Evolutionary conservation across 2,113 vertebrate species (phyloP), one percentile per base, ranked within the genome.

Genomic region (Mormoops blainvillei): DNA sequence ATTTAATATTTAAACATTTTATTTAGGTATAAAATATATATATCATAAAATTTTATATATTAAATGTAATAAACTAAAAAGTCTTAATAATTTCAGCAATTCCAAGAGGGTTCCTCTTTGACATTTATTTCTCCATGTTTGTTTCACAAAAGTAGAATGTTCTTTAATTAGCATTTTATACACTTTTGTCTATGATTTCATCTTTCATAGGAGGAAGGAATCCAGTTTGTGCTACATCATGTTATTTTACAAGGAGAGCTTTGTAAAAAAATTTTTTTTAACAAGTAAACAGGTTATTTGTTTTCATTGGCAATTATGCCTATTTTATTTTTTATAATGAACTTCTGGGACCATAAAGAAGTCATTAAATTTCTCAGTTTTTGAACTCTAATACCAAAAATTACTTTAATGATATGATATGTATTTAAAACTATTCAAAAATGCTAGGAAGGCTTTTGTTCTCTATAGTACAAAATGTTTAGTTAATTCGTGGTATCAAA

Each of bases 91-190:
- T 58, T 92, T 73, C 16, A 87, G 9, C 19, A 70, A 68, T 84
- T 80, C 70, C 22, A 78, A 50, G 1, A 92, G 38, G 12, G 8
- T 56, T 89, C 6, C 14, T 14, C 94, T 81, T 76, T 63, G 8
- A 83, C 26, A 87, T 28, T 50, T 80, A 65, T 65, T 92, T 87
- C n/a, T 83, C 48, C 48, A 24, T 33, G 38, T 86, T 94, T 82
- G 15, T 91, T 96, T 96, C 50, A 95, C 5, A 91, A 76, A 70
- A 92, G 18, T 45, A 54, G 54, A 92, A 82, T 54, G 11, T 81
- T 94, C 22, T 68, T 45, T 45, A 56, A 65, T 74, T 56, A 96
- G 36, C 1, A 82, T 88, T 88, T 96, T 45, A 38, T 2, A 77
- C 74, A 38, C 26, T 91, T 52, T 91, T 87, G 19, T 73, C 54